These are phyloP conservation scores for Cabera pusaria DNA, from an alignment of 2,888 invertebrate species.

Conservation along the genomic window DNA sequence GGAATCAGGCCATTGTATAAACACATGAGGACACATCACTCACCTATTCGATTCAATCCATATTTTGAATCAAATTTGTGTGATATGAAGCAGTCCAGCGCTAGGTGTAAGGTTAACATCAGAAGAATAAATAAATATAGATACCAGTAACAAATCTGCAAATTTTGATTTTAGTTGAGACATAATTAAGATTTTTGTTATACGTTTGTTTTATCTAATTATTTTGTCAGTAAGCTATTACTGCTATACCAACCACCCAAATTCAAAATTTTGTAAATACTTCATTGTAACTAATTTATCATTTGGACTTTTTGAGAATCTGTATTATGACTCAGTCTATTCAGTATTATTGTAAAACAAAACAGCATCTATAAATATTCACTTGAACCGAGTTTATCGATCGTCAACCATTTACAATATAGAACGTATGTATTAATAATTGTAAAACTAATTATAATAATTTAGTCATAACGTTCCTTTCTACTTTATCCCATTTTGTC, in stretches of 20 bases:
- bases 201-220: conserved; percentile 22
- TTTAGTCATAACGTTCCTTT: too few relatives aligned
- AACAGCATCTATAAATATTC: too few relatives aligned
- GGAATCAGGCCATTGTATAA: conserved; percentile 55
- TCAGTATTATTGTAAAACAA: conserved; percentile 19
- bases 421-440: too few relatives aligned
- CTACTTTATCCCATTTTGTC: conserved; percentile 47
- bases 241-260: too few relatives aligned
- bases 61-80: conserved; percentile 60
- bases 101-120: conserved; percentile 14
- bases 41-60: conserved; percentile 64
- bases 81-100: conserved; percentile 47
- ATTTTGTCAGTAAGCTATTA: conserved; percentile 16
- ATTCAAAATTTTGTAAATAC: conserved; percentile 42
- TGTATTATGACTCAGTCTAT: conserved; percentile 23
- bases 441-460: too few relatives aligned
- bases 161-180: conserved; percentile 22
- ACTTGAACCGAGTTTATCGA: too few relatives aligned
- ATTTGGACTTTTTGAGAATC: conserved; percentile 14
- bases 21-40: conserved; percentile 51
- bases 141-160: conserved; percentile 19
- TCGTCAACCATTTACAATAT: too few relatives aligned
- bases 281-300: conserved; percentile 27
- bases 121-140: conserved; percentile 6
- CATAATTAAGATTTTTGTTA: conserved; percentile 27